Percentiles rank a stretch among this genome's conserved stretches.
phyloP scores from a whole-genome alignment of 1,140 invertebrate genomes.

The Frieseomelitta varia region DNA sequence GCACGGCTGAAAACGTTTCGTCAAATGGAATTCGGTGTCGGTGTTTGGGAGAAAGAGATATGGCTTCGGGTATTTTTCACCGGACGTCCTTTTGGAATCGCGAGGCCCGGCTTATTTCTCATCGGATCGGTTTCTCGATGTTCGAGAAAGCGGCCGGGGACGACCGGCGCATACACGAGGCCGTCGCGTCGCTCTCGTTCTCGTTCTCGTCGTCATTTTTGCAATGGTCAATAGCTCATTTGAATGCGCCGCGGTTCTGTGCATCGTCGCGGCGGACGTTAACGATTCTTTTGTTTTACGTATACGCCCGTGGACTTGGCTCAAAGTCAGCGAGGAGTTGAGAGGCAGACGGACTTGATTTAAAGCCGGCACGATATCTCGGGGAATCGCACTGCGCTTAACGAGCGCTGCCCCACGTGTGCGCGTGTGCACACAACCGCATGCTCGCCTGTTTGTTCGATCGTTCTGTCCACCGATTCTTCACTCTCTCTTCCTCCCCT shows the following conservation, averaged over 20 bases:
- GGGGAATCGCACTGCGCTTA: slow-evolving; percentile 78
- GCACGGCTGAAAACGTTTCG: not conserved
- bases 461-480: slow-evolving; percentile 15
- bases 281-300: slow-evolving; percentile 81
- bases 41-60: not conserved
- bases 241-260: slow-evolving; percentile 75
- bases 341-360: slow-evolving; percentile 77
- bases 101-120: slow-evolving; percentile 41
- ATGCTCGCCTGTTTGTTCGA: slow-evolving; percentile 37
- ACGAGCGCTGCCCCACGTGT: slow-evolving; percentile 72
- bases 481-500: not conserved
- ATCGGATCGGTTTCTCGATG: slow-evolving; percentile 39
- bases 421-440: slow-evolving; percentile 53
- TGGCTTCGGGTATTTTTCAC: not conserved
- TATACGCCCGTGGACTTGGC: slow-evolving; percentile 73
- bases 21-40: not conserved
- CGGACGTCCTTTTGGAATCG: slow-evolving; percentile 5
- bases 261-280: slow-evolving; percentile 72
- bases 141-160: too few species aligned
- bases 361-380: slow-evolving; percentile 79
- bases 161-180: not conserved
- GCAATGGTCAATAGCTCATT: slow-evolving; percentile 76
- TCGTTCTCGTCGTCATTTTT: slow-evolving; percentile 73
- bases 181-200: not conserved
- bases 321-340: slow-evolving; percentile 78